A percentile compares a stretch with the other conserved stretches of the same genome.
phyloP scores from a whole-genome alignment of 1,140 invertebrate species.

The Dendroctonus ponderosae region DNA sequence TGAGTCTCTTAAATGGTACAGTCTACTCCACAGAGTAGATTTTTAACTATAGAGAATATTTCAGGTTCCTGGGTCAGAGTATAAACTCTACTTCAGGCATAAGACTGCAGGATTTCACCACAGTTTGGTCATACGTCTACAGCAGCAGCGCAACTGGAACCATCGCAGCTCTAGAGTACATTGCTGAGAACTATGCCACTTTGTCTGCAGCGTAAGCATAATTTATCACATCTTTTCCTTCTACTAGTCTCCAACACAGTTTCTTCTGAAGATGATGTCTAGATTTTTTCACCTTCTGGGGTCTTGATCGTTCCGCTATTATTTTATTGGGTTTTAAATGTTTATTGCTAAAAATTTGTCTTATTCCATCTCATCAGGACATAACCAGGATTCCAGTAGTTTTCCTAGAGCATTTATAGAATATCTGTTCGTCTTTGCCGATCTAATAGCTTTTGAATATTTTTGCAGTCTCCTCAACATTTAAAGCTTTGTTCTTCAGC shows the following conservation, averaged over 20 bases:
- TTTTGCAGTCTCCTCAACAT: too few relatives aligned
- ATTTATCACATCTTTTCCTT: neutral
- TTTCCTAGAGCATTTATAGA: too few relatives aligned
- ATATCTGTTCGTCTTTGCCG: too few relatives aligned
- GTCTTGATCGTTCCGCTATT: neutral
- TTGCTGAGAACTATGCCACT: slow-evolving; percentile 40
- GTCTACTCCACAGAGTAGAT: too few relatives aligned
- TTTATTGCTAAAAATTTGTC: neutral
- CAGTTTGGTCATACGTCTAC: slow-evolving; percentile 52
- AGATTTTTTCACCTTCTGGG: too few relatives aligned
- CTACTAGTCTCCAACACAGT: too few relatives aligned
- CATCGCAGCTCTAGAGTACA: slow-evolving; percentile 52
- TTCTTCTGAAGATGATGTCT: too few relatives aligned
- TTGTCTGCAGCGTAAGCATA: slow-evolving; percentile 12
- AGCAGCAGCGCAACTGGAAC: slow-evolving; percentile 50
- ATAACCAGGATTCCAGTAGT: too few relatives aligned
- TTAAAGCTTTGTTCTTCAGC: too few relatives aligned
- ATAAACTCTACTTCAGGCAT: slow-evolving; percentile 49
- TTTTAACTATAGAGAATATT: slow-evolving; percentile 24
- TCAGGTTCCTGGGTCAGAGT: slow-evolving; percentile 44
- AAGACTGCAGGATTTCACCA: slow-evolving; percentile 51
- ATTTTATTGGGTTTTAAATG: neutral
- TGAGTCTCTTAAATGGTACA: slow-evolving; percentile 48
- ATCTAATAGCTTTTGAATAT: too few relatives aligned
- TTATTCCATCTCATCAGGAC: neutral